Evolutionary conservation across 1,140 invertebrate species (phyloP).

Genomic region (Goniozus legneri): DNA sequence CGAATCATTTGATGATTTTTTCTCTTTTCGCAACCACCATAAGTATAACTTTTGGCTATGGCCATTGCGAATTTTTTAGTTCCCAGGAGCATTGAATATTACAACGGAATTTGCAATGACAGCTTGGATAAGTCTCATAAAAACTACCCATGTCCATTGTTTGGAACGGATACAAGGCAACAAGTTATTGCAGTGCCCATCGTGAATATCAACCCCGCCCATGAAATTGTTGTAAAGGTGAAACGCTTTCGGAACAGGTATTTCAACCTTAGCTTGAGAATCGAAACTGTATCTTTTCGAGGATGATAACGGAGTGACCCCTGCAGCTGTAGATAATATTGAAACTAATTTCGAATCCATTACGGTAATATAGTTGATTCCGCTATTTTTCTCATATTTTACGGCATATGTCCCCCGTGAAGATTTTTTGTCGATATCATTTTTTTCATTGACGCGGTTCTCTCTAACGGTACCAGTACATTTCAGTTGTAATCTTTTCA

Average conservation of each 20-base stretch:
- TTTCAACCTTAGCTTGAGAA: constrained; percentile 1
- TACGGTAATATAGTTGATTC: constrained; percentile 15
- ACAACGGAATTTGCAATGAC: not conserved
- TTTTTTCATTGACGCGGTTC: constrained; percentile 12
- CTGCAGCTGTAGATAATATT: constrained; percentile 3
- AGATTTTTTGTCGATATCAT: constrained; percentile 5
- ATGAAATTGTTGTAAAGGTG: not conserved
- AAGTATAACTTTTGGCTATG: not conserved
- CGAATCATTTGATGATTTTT: not conserved
- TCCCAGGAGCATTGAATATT: not conserved
- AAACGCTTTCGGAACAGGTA: constrained; percentile 2
- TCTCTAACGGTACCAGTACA: constrained; percentile 15
- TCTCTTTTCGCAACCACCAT: not conserved
- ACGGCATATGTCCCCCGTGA: constrained; percentile 1
- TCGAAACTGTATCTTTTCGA: constrained; percentile 1
- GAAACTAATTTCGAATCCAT: constrained; percentile 14
- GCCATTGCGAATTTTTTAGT: not conserved
- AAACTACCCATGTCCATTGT: constrained; percentile 3
- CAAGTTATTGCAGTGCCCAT: constrained; percentile 4
- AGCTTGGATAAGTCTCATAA: constrained; percentile 2
- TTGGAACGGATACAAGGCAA: constrained; percentile 1
- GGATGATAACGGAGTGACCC: not conserved
- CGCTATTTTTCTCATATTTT: constrained; percentile 10
- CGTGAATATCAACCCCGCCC: constrained; percentile 6
- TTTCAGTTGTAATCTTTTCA: constrained; percentile 8